Evolutionary conservation across 2,113 vertebrate species (phyloP).

Genomic region (Ancistrus triradiatus): DNA sequence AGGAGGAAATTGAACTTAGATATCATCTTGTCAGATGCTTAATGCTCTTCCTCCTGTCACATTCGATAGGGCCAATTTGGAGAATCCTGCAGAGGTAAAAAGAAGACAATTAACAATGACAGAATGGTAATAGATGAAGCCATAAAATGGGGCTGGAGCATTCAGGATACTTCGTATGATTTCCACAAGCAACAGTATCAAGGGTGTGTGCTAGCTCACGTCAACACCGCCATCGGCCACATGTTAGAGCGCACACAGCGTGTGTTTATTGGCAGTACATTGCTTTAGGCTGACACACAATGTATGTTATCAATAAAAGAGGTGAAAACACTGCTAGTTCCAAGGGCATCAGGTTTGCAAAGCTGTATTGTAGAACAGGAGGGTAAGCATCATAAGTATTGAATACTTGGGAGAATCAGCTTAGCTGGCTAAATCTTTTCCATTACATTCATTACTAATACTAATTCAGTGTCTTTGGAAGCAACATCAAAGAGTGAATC

Average conservation of each 20-base stretch:
- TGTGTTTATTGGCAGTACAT: constrained; percentile 25
- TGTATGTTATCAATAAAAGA: constrained; percentile 24
- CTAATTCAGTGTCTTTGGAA: constrained; percentile 29
- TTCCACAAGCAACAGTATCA: constrained; percentile 98
- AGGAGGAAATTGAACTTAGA: constrained; percentile 99
- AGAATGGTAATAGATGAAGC: constrained; percentile 99
- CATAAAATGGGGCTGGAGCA: constrained; percentile 98
- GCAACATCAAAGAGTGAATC: constrained; percentile 46
- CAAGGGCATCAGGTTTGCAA: not conserved
- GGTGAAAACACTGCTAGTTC: constrained; percentile 24
- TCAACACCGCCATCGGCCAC: constrained; percentile 69
- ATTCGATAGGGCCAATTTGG: constrained; percentile 99
- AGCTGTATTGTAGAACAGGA: too few species aligned
- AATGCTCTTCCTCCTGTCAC: constrained; percentile 99
- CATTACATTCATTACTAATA: constrained; percentile 53
- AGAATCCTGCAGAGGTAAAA: constrained; percentile 99
- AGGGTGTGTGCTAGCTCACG: constrained; percentile 84
- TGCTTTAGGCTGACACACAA: not conserved
- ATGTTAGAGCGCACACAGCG: constrained; percentile 60
- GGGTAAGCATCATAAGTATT: too few species aligned
- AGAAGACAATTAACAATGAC: constrained; percentile 99
- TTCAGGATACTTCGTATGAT: constrained; percentile 98
- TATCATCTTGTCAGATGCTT: constrained; percentile 99
- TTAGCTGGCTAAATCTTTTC: constrained; percentile 50
- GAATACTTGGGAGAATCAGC: constrained; percentile 42